These are phyloP conservation scores for Dromaius novaehollandiae DNA, from an alignment of 2,113 vertebrate species.

Conservation along the genomic window DNA sequence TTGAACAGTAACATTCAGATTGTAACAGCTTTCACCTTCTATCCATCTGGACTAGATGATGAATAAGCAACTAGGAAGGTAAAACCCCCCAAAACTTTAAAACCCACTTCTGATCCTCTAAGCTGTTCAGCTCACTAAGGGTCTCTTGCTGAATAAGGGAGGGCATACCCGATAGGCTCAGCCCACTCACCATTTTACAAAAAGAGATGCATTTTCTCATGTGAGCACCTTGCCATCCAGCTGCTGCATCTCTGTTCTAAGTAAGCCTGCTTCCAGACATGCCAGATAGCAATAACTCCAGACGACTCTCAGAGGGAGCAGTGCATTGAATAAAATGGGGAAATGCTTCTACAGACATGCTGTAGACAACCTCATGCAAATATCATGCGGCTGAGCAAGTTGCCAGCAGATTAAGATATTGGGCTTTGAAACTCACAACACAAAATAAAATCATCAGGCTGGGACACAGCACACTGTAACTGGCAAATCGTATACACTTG, in stretches of 20 bases:
- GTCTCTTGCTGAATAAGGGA: neutral
- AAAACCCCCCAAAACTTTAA: neutral
- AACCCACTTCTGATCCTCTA: neutral
- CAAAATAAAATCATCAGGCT: neutral
- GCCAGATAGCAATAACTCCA: neutral
- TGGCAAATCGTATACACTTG: slow-evolving; percentile 21
- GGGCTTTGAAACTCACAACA: neutral
- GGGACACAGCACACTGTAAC: neutral
- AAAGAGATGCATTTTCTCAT: neutral
- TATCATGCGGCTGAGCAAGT: neutral
- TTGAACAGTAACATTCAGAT: slow-evolving; percentile 14
- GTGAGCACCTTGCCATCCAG: neutral
- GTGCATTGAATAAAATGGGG: neutral
- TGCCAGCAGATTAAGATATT: neutral
- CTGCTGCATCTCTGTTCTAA: neutral
- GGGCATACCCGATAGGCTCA: neutral
- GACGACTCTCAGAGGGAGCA: neutral
- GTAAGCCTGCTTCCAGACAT: neutral
- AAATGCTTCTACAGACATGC: neutral
- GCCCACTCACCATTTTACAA: neutral
- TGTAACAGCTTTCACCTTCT: slow-evolving; percentile 59
- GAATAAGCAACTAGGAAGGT: neutral
- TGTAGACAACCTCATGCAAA: neutral
- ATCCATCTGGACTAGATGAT: slow-evolving; percentile 2
- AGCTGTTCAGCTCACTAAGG: neutral